Conservation (phyloP, 2,888 invertebrate genomes). For the Hermodice carunculata region DNA sequence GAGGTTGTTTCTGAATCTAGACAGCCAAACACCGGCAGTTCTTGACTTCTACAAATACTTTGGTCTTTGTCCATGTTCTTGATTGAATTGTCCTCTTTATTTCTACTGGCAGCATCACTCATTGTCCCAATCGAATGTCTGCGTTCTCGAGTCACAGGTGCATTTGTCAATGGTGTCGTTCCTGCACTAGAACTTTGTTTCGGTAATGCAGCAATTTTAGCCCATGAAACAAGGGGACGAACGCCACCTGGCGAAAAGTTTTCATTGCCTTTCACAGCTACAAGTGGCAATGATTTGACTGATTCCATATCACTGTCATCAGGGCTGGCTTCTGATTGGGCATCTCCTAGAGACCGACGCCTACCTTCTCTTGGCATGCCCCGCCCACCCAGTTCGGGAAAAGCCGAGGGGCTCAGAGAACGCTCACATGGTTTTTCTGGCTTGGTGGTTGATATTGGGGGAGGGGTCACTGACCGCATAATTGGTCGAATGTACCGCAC, state of each 20-base stretch:
- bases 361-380: constrained; percentile 20
- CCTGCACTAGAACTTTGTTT: constrained; percentile 27
- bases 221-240: constrained; percentile 56
- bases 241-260: constrained; percentile 18
- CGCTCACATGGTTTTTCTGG: constrained; percentile 24
- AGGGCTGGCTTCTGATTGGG: constrained; percentile 1
- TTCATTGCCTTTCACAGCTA: constrained; percentile 23
- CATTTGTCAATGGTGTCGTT: not conserved
- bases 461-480: constrained; percentile 30
- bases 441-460: constrained; percentile 15
- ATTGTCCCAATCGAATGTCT: too few relatives aligned
- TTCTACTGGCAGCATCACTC: too few relatives aligned
- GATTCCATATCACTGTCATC: constrained; percentile 62
- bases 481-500: not conserved
- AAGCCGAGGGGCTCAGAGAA: constrained; percentile 61
- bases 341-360: constrained; percentile 44
- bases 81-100: too few relatives aligned
- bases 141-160: too few relatives aligned
- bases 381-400: constrained; percentile 50
- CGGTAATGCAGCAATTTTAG: constrained; percentile 56
- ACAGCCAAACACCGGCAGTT: too few relatives aligned
- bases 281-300: constrained; percentile 60
- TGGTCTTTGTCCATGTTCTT: too few relatives aligned
- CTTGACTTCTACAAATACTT: too few relatives aligned
- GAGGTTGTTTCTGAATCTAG: too few relatives aligned